Evolutionary conservation across 2,888 invertebrate species (phyloP), one percentile per base, ranked within the genome.

Genomic region (Papilio protenor): DNA sequence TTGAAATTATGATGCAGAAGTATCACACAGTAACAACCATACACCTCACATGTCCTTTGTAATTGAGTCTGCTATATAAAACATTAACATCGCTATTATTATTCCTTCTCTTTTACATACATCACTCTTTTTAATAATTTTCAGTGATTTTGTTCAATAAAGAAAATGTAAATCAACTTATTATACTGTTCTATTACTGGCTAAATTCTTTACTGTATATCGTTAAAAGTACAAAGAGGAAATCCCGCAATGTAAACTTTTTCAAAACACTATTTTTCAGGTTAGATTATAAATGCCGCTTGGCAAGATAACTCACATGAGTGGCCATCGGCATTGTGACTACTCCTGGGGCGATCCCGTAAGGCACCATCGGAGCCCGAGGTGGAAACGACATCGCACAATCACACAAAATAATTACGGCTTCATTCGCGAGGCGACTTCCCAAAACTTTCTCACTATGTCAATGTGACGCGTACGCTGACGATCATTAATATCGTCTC

Each of bases 321-420:
- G 96, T 96, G 81, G 96, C 95, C 95, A 97, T 96, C 75, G 96
- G 96, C 96, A 97, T 96, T 85, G 97, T 96, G 85, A 97, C 96
- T 59, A 96, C 96, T 76, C 96, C 96, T 73, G 97, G 96, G 82
- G 97, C 96, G 90, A 97, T 96, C 73, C 92, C 93, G 83, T 96
- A 97, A 74, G 97, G 97, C 93, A 98, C 97, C 27, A 97, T 97
- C 72, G 97, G 97, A 85, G 98, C 96, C 83, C 98, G 97, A 82
- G 98, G 97, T 81, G 98, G 98, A 93, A 96, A 98, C 82, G 98
- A 98, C 98, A 98, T 98, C 83, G 79, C 81, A 80, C 82, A 82
- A 69, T 66, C 75, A 76, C 79, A 76, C 84, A 72, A 74, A 77
- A 71, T 75, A 77, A 77, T 77, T 79, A 81, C 80, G 79, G 81